A percentile compares a stretch with the other conserved stretches of the same genome.
These are phyloP conservation scores for Chrysomela aeneicollis DNA, from an alignment of 2,888 invertebrate species.

Conservation along the genomic window DNA sequence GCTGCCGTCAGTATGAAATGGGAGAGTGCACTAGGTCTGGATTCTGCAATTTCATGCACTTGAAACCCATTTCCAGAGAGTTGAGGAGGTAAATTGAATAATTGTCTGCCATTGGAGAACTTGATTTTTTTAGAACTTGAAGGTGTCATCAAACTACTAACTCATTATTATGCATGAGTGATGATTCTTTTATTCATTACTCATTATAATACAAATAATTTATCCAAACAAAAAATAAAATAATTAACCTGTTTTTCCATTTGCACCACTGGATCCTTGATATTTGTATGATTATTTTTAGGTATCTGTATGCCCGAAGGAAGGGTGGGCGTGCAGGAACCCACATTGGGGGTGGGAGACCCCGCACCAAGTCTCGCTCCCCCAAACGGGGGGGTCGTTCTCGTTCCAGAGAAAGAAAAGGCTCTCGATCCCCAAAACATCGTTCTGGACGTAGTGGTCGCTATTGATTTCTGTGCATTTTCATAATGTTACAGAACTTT, in stretches of 20 bases:
- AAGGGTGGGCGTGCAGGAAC: constrained; percentile 41
- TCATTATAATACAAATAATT: too few species aligned
- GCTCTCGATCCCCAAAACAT: constrained; percentile 60
- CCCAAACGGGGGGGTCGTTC: constrained; percentile 60
- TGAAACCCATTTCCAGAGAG: constrained; percentile 97
- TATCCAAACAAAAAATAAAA: too few species aligned
- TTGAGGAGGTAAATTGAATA: constrained; percentile 73
- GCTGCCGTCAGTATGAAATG: constrained; percentile 99
- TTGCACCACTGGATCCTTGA: too few species aligned
- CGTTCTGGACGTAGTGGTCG: constrained; percentile 54
- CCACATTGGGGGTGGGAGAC: constrained; percentile 41
- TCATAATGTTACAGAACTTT: too few species aligned
- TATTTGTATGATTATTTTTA: constrained; percentile 39
- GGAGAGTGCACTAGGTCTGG: constrained; percentile 98
- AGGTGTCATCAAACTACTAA: too few species aligned
- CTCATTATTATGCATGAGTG: too few species aligned
- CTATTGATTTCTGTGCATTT: constrained; percentile 21
- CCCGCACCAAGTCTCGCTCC: constrained; percentile 39
- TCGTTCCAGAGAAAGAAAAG: constrained; percentile 65
- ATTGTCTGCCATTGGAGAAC: too few species aligned
- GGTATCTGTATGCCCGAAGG: constrained; percentile 48
- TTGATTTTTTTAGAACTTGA: too few species aligned
- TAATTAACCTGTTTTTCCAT: too few species aligned
- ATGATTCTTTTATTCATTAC: too few species aligned
- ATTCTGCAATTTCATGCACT: constrained; percentile 99